Conservation (phyloP, 2,113 vertebrate species). For the Probosciger aterrimus region DNA sequence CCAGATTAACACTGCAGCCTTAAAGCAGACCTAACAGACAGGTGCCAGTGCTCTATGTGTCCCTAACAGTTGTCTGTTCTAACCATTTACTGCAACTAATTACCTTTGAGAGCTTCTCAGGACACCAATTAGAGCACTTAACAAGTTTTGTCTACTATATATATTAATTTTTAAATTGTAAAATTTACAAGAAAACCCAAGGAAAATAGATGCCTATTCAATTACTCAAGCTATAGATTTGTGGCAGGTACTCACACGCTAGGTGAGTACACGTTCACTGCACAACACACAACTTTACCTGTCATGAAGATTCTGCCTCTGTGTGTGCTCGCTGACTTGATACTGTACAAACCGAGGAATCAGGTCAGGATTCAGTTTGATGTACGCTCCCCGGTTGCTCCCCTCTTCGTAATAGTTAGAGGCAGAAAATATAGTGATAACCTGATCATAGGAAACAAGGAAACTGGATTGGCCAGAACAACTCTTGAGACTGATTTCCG, state of each 20-base stretch:
- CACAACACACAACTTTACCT: conserved; percentile 71
- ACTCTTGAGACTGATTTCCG: not conserved
- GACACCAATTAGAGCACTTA: not conserved
- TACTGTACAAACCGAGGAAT: conserved; percentile 89
- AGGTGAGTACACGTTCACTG: fast-evolving
- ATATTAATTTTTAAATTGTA: not conserved
- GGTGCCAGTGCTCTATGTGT: not conserved
- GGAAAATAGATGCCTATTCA: not conserved
- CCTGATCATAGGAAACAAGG: conserved; percentile 70
- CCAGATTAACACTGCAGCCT: not conserved
- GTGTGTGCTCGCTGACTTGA: conserved; percentile 82
- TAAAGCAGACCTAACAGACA: not conserved
- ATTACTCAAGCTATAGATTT: not conserved
- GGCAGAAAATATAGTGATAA: conserved; percentile 96
- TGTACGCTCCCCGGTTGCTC: conserved; percentile 93
- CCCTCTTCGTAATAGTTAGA: conserved; percentile 97
- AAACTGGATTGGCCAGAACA: not conserved
- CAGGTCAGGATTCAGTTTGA: conserved; percentile 82
- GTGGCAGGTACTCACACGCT: not conserved
- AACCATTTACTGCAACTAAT: not conserved
- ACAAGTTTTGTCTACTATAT: not conserved
- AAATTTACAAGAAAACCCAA: not conserved
- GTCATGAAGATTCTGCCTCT: conserved; percentile 80
- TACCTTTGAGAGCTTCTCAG: not conserved
- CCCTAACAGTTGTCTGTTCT: not conserved